A percentile compares a stretch with the other conserved stretches of the same genome.
These are phyloP conservation scores for Didymodactylos carnosus DNA, from an alignment of 2,888 invertebrate genomes.

Conservation along the genomic window DNA sequence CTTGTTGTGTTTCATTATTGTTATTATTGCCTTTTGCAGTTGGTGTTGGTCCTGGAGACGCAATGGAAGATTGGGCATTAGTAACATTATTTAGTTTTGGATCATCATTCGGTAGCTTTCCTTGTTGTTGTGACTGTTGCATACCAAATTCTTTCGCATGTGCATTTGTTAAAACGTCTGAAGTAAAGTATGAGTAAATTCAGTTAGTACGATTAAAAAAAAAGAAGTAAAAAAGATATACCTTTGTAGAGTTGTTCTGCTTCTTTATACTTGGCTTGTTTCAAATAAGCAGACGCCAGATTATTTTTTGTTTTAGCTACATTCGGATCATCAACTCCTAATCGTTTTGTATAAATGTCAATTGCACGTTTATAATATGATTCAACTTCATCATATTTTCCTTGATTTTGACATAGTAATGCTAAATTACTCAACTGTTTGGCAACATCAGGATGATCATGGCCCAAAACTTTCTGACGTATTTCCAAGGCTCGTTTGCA, in stretches of 20 bases:
- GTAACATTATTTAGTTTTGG: not conserved
- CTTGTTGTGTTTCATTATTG: too few species aligned
- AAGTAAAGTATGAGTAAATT: too few species aligned
- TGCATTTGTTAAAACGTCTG: conserved; percentile 10
- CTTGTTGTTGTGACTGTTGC: not conserved
- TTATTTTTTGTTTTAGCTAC: conserved; percentile 99
- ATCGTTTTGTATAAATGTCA: conserved; percentile 85
- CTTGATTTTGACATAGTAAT: conserved; percentile 92
- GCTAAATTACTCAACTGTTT: conserved; percentile 97
- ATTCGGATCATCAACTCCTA: conserved; percentile 70
- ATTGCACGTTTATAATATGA: conserved; percentile 79
- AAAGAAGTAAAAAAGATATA: too few species aligned
- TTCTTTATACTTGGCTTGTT: conserved; percentile 89
- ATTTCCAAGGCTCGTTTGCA: conserved; percentile 95
- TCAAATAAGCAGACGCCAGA: conserved; percentile 90
- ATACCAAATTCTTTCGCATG: conserved; percentile 8
- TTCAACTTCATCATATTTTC: conserved; percentile 51
- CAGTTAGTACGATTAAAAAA: too few species aligned
- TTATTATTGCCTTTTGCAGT: conserved; percentile 35
- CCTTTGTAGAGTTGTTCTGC: conserved; percentile 92
- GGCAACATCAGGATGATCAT: conserved; percentile 96
- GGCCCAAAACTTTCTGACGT: conserved; percentile 85
- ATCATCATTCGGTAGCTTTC: not conserved
- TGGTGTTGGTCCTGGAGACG: too few species aligned
- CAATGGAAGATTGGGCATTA: too few species aligned